These are phyloP conservation scores for Diadema setosum DNA, from an alignment of 35 echinoderm and acorn worm species.

Conservation along the genomic window DNA sequence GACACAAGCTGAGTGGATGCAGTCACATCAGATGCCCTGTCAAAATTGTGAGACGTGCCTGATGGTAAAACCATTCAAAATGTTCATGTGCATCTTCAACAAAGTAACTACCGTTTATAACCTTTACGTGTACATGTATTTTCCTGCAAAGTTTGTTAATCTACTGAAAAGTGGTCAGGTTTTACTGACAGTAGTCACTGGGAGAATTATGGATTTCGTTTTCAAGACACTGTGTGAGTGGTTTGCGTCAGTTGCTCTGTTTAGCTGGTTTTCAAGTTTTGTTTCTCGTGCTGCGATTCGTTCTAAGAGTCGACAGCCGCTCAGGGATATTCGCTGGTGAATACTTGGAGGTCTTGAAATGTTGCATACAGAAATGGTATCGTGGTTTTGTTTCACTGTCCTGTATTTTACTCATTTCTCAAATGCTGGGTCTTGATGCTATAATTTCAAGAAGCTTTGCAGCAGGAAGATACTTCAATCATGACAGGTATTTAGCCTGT, in stretches of 20 bases:
- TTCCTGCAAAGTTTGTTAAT: background rate
- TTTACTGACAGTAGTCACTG: background rate
- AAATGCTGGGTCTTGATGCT: background rate
- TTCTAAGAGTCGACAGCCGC: background rate
- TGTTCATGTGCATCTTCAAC: too few relatives aligned
- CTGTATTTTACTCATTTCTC: background rate
- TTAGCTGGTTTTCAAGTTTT: too few relatives aligned
- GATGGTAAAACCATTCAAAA: too few relatives aligned
- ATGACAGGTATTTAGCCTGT: background rate
- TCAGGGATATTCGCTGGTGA: background rate
- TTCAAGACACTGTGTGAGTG: background rate
- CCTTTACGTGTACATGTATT: background rate
- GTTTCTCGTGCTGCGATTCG: too few relatives aligned
- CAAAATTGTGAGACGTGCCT: too few relatives aligned
- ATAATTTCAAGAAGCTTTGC: background rate
- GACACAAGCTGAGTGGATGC: too few relatives aligned
- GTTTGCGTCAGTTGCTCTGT: too few relatives aligned
- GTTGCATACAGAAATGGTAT: background rate
- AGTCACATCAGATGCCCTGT: too few relatives aligned
- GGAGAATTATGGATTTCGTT: background rate
- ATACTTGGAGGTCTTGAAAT: background rate
- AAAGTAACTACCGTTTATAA: too few relatives aligned
- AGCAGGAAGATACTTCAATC: background rate
- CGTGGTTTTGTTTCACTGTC: background rate
- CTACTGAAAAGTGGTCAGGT: background rate